Conservation (phyloP, 2,797 vertebrate genomes). For the Threskiornis aethiopicus region DNA sequence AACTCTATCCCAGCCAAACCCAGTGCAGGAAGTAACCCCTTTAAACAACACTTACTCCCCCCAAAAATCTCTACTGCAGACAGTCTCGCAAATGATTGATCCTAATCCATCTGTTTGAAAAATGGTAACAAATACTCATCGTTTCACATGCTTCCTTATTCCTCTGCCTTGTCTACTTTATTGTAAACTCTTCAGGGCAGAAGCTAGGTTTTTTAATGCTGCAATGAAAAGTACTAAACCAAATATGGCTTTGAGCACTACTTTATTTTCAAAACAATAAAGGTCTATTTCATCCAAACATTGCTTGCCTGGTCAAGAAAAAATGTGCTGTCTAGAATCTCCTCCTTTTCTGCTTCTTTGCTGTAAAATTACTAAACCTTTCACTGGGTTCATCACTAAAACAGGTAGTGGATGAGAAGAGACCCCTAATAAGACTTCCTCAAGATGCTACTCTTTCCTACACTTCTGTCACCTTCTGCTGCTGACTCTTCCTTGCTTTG, state of each 20-base stretch:
- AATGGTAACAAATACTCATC: neutral
- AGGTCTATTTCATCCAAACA: neutral
- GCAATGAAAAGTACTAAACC: neutral
- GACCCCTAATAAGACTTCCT: neutral
- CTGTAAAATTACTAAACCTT: neutral
- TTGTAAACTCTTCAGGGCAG: neutral
- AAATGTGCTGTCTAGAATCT: neutral
- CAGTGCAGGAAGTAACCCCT: neutral
- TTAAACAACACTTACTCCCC: neutral
- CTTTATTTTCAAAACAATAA: neutral
- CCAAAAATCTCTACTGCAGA: neutral
- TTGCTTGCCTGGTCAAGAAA: neutral
- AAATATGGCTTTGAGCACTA: neutral
- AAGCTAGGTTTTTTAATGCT: neutral
- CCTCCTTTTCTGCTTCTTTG: neutral
- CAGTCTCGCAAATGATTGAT: neutral
- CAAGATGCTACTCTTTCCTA: neutral
- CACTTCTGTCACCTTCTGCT: neutral
- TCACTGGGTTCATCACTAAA: neutral
- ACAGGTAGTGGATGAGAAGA: neutral
- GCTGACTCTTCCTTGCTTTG: neutral
- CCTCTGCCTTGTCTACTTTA: neutral
- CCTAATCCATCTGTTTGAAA: neutral
- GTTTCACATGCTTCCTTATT: neutral
- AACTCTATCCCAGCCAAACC: too few species aligned